Evolutionary conservation across 2,113 vertebrate species (phyloP), one percentile per base, ranked within the genome.

Genomic region (Aegotheles bennettii): DNA sequence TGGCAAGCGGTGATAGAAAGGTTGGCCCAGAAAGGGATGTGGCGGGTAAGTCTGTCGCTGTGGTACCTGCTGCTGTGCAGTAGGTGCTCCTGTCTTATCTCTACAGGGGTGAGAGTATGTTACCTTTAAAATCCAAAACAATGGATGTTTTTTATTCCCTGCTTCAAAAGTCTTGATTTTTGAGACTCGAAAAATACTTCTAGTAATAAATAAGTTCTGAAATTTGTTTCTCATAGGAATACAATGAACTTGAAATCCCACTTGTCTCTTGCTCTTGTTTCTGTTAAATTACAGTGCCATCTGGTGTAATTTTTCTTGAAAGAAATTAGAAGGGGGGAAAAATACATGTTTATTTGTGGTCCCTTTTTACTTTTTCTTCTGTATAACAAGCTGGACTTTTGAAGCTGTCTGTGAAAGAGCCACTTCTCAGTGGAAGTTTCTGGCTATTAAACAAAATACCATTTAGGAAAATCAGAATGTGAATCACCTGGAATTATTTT

Each of bases 1-100:
- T 98, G 98, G 98, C 97, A 98, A 57, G 78, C 54, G 2, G 98
- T 98, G 42, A 97, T 98, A 89, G 97, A 98, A 82, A 98, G 95
- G 89, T 74, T 98, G 94, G 96, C 97, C 48, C 98, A 96, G 87
- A 98, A 96, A 82, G 95, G 94, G 42, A 95, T 97, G 47, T 98
- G 97, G 98, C 61, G 95, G 86, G 98, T 98, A 96, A 98, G 98
- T 97, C 20, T 87, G 48, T 89, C 2, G 2, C 33, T 7, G 1
- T 1, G 0, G 64, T 14, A 26, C 14, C 1, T 3, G 9, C n/a
- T 33, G 5, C 50, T 74, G 33, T 0, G 0, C 2, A 1, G 8
- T 63, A 19, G 61, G 26, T 1, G 2, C 48, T 73, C 12, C 0
- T 5, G 20, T 73, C 29, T 56, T 59, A 23, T 25, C 26, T 63